Conservation (phyloP, 2,888 invertebrate species). For the Scrobipalpa atriplicella region DNA sequence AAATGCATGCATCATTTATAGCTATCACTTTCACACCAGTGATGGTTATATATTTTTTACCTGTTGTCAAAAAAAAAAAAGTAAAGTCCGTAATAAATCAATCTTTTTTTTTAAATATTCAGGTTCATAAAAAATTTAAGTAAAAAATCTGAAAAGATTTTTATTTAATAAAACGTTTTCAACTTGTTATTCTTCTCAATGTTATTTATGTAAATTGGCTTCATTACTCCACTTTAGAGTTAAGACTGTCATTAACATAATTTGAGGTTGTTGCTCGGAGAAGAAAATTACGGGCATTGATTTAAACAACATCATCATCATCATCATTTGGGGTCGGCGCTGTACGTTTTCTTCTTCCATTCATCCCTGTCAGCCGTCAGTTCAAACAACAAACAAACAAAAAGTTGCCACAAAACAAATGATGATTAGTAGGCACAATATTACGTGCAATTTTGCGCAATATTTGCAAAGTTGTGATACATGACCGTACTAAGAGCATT, state of each 20-base stretch:
- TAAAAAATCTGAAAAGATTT: background rate
- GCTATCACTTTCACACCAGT: too few relatives aligned
- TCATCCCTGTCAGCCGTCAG: too few relatives aligned
- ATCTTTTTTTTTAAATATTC: too few relatives aligned
- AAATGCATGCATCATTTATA: too few relatives aligned
- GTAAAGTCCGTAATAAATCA: too few relatives aligned
- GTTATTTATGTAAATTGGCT: background rate
- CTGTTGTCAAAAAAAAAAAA: too few relatives aligned
- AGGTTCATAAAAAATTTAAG: background rate
- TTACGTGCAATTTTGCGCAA: background rate
- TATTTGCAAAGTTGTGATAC: slow-evolving; percentile 26
- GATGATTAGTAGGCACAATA: slow-evolving; percentile 12
- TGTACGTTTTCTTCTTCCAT: too few relatives aligned
- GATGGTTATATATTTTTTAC: too few relatives aligned
- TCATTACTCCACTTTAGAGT: background rate
- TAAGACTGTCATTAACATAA: background rate
- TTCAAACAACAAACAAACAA: background rate
- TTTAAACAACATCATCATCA: too few relatives aligned
- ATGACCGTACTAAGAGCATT: slow-evolving; percentile 4
- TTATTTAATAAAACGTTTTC: background rate
- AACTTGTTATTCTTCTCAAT: background rate
- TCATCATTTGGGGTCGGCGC: too few relatives aligned
- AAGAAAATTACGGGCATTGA: background rate
- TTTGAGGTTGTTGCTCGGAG: background rate
- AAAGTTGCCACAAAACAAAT: slow-evolving; percentile 9